Evolutionary conservation across 2,888 invertebrate species (phyloP).

Genomic region (Azorinus chamasolen): DNA sequence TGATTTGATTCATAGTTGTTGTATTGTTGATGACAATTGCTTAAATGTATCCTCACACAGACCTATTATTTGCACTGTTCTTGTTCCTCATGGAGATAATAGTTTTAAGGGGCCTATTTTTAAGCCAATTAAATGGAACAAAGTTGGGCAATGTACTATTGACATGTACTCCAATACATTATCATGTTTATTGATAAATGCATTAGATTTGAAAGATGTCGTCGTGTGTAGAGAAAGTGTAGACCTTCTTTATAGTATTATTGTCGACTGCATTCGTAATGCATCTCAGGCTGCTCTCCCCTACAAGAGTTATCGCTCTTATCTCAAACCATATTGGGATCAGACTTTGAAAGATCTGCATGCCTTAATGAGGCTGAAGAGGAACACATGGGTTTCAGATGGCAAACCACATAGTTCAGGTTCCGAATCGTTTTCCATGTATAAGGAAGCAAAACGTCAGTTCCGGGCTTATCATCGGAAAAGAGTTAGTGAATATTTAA

Average conservation of each 20-base stretch:
- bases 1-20: background rate
- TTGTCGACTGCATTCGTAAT: background rate
- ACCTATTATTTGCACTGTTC: background rate
- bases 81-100: too few relatives aligned
- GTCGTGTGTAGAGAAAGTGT: too few relatives aligned
- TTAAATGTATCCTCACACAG: conserved; percentile 12
- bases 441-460: conserved; percentile 3
- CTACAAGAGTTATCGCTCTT: background rate
- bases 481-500: background rate
- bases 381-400: background rate
- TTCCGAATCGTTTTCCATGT: background rate
- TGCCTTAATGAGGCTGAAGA: conserved; percentile 2
- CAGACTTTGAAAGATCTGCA: background rate
- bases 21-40: conserved; percentile 9
- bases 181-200: too few relatives aligned
- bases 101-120: background rate
- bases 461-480: background rate
- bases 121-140: too few relatives aligned
- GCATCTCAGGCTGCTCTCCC: background rate
- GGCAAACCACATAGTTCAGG: background rate
- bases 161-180: too few relatives aligned
- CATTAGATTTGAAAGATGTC: too few relatives aligned
- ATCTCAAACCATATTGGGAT: conserved; percentile 12
- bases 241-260: background rate
- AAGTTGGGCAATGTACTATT: too few relatives aligned